A percentile compares a stretch with the other conserved stretches of the same genome.
These are phyloP conservation scores for Alcedo atthis DNA, from an alignment of 2,797 vertebrate species.

Conservation along the genomic window DNA sequence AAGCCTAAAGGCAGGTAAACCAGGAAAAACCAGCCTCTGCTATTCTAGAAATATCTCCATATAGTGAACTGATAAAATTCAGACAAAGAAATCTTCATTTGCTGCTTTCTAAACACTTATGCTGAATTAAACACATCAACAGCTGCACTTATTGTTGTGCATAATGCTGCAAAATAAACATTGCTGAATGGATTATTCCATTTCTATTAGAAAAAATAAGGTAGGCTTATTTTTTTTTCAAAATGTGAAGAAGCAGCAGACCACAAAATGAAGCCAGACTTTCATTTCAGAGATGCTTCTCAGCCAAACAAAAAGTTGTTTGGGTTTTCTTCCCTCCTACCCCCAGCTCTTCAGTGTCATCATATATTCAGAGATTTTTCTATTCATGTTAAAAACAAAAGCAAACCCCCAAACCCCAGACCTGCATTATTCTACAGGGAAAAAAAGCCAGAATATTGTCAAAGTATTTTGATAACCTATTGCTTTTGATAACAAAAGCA, in stretches of 20 bases:
- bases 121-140: background rate
- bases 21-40: background rate
- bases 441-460: background rate
- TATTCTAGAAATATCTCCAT: background rate
- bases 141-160: background rate
- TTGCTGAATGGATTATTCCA: background rate
- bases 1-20: background rate
- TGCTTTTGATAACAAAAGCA: slow-evolving; percentile 35
- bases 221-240: background rate
- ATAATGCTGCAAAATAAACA: background rate
- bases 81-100: background rate
- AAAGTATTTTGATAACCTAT: background rate
- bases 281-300: background rate
- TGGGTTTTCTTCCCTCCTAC: background rate
- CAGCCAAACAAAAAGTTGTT: background rate
- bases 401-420: background rate
- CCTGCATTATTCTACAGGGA: background rate
- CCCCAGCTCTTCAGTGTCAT: background rate
- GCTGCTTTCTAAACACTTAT: background rate
- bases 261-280: background rate
- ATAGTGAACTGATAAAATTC: background rate
- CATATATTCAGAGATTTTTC: background rate
- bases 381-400: background rate
- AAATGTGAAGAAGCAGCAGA: background rate
- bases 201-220: background rate